phyloP scores from a whole-genome alignment of 1,140 invertebrate genomes.

The Diuraphis noxia region DNA sequence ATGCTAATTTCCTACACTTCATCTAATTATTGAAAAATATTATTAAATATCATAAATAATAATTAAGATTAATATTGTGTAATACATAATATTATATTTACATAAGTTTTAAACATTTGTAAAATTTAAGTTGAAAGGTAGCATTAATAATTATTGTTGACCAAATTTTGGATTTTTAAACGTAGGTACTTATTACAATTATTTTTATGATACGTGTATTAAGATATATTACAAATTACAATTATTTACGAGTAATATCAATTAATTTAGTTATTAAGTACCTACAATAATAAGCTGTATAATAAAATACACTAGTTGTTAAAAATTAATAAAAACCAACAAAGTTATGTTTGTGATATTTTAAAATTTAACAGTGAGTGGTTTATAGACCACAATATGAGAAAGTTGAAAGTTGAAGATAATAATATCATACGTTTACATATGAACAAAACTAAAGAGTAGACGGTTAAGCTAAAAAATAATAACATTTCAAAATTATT shows the following conservation, averaged over 20 bases:
- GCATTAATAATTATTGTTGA: not conserved
- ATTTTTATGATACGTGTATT: not conserved
- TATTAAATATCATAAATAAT: not conserved
- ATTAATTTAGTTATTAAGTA: not conserved
- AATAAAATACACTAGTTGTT: not conserved
- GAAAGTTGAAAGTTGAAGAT: not conserved
- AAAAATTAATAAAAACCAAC: not conserved
- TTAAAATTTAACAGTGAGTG: not conserved
- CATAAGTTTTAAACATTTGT: not conserved
- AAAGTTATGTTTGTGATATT: not conserved
- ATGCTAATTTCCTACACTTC: not conserved
- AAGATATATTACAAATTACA: not conserved
- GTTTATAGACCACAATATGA: not conserved
- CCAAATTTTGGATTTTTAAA: not conserved
- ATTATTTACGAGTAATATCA: not conserved
- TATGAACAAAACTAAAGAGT: no score
- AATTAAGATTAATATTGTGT: not conserved
- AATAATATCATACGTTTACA: no score
- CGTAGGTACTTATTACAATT: not conserved
- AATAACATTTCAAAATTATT: not conserved
- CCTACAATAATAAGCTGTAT: not conserved
- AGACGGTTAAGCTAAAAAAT: no score
- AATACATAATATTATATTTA: no score
- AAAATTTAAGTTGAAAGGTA: not conserved
- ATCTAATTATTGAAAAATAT: not conserved